Percentiles rank a stretch among this genome's conserved stretches.
These are phyloP conservation scores for Hyphantria cunea DNA, from an alignment of 1,140 invertebrate species.

Conservation along the genomic window DNA sequence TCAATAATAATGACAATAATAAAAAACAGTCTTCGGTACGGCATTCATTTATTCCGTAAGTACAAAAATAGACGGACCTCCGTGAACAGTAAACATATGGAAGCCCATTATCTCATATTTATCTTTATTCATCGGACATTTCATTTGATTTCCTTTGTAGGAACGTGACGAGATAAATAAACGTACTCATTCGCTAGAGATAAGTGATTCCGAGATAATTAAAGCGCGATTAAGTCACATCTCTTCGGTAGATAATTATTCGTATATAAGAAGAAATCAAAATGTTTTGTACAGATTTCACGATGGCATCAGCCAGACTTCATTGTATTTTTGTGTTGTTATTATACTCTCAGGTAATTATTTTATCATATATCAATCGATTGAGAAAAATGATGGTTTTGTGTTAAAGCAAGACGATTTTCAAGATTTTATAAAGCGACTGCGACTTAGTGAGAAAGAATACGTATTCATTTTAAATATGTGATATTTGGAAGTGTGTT, in stretches of 20 bases:
- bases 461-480: no score
- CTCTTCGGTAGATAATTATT: slow-evolving; percentile 49
- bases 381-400: background rate
- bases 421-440: slow-evolving; percentile 1
- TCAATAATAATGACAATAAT: no score
- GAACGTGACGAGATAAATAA: slow-evolving; percentile 33
- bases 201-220: slow-evolving; percentile 41
- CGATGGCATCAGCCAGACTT: slow-evolving; percentile 48
- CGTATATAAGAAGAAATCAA: slow-evolving; percentile 42
- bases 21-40: no score
- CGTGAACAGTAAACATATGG: background rate
- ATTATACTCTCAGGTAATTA: slow-evolving; percentile 44
- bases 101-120: slow-evolving; percentile 16
- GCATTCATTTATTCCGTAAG: no score
- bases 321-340: slow-evolving; percentile 35
- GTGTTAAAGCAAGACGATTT: no score
- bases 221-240: slow-evolving; percentile 41
- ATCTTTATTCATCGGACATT: slow-evolving; percentile 19
- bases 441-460: no score
- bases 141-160: slow-evolving; percentile 18
- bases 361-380: background rate
- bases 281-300: slow-evolving; percentile 43
- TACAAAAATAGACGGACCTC: no score
- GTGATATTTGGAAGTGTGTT: no score
- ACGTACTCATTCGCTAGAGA: slow-evolving; percentile 32